Conservation (phyloP, 2,113 vertebrate genomes). For the Actenoides hombroni region DNA sequence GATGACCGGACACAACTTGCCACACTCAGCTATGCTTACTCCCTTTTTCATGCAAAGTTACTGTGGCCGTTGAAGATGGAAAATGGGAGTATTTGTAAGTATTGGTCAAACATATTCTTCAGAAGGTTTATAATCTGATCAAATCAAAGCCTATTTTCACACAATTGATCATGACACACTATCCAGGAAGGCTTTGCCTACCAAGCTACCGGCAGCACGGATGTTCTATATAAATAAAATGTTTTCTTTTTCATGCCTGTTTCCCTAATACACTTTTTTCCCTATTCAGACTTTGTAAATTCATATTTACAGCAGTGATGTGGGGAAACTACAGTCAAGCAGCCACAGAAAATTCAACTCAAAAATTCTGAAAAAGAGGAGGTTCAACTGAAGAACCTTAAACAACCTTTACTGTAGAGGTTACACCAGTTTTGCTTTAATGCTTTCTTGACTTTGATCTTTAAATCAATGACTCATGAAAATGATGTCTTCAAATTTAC, state of each 20-base stretch:
- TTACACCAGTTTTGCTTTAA: not conserved
- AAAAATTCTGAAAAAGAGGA: not conserved
- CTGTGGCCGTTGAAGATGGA: not conserved
- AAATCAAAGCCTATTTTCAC: not conserved
- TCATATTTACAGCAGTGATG: not conserved
- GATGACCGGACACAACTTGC: not conserved
- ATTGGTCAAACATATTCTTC: not conserved
- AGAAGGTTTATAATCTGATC: not conserved
- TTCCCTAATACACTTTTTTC: not conserved
- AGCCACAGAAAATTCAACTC: not conserved
- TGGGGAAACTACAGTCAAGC: not conserved
- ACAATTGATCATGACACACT: not conserved
- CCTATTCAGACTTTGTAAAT: not conserved
- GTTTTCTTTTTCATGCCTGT: fast-evolving
- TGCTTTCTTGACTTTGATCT: conserved; percentile 29
- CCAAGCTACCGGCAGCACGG: not conserved
- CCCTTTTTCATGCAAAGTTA: not conserved
- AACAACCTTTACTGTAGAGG: not conserved
- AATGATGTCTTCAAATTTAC: conserved; percentile 26
- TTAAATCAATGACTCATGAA: conserved; percentile 38
- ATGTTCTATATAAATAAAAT: not conserved
- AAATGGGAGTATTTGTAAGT: not conserved
- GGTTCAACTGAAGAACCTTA: not conserved
- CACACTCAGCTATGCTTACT: not conserved
- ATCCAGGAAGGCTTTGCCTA: not conserved